Percentiles rank a stretch among this genome's conserved stretches.
phyloP scores from a whole-genome alignment of 2,888 invertebrate genomes.

The Selenia dentaria region DNA sequence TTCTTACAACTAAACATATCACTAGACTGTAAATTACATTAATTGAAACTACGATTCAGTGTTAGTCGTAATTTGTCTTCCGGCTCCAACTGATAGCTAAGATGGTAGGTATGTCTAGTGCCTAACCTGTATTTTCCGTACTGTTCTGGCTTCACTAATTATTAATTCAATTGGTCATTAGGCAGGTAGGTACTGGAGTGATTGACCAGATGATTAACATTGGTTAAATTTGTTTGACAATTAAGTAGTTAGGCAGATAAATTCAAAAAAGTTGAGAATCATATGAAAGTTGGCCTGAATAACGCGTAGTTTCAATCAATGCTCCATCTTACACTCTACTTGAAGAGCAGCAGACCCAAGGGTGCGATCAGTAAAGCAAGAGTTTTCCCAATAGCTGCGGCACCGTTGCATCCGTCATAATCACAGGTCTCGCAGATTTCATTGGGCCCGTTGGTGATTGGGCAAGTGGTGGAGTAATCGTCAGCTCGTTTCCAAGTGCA shows the following conservation, averaged over 20 bases:
- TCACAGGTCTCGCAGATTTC: conserved; percentile 88
- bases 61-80: too few species aligned
- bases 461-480: conserved; percentile 79
- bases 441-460: conserved; percentile 74
- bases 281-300: too few species aligned
- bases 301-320: conserved; percentile 10
- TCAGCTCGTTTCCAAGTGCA: conserved; percentile 85
- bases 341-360: conserved; percentile 66
- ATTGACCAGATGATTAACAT: too few species aligned
- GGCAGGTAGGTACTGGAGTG: too few species aligned
- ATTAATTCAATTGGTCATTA: too few species aligned
- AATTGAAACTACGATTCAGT: conserved; percentile 7
- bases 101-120: too few species aligned
- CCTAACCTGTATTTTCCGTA: too few species aligned
- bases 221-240: too few species aligned
- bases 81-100: too few species aligned
- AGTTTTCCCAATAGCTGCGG: conserved; percentile 72
- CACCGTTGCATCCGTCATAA: conserved; percentile 87
- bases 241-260: background rate
- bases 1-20: conserved; percentile 1
- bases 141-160: too few species aligned
- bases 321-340: conserved; percentile 49
- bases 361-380: conserved; percentile 70
- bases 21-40: conserved; percentile 4
- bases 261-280: background rate